These are phyloP conservation scores for Bubo scandiacus DNA, from an alignment of 2,113 vertebrate genomes.

Conservation along the genomic window DNA sequence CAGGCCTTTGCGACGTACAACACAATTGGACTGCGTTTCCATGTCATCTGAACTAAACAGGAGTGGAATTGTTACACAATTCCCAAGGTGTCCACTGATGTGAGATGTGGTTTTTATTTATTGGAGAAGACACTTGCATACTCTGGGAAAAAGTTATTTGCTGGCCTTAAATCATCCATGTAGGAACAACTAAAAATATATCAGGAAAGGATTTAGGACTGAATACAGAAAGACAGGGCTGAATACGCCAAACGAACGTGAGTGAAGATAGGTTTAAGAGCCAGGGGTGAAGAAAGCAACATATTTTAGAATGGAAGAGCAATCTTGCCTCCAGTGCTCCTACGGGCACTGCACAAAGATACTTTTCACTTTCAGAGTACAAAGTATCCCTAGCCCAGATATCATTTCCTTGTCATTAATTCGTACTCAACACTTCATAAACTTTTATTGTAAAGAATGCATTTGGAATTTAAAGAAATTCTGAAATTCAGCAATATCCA, in stretches of 20 bases:
- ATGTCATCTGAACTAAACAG: background rate
- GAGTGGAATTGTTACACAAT: background rate
- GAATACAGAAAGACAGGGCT: background rate
- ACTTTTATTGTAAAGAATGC: background rate
- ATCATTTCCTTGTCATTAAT: background rate
- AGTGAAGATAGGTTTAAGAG: background rate
- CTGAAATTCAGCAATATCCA: background rate
- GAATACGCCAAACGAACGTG: background rate
- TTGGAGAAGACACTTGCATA: slow-evolving; percentile 44
- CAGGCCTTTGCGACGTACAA: background rate
- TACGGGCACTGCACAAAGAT: background rate
- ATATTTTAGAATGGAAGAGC: background rate
- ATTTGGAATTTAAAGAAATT: background rate
- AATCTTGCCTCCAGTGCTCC: background rate
- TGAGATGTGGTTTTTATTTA: slow-evolving; percentile 31
- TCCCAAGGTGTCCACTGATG: background rate
- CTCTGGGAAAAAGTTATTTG: slow-evolving; percentile 11
- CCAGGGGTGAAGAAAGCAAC: background rate
- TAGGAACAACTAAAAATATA: background rate
- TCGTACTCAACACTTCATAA: background rate
- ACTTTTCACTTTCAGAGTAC: background rate
- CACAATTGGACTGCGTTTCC: background rate
- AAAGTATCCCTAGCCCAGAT: background rate
- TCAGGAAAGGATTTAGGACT: background rate
- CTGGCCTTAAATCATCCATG: slow-evolving; percentile 2